Evolutionary conservation across 2,888 invertebrate genomes (phyloP), one percentile per base, ranked within the genome.

Genomic region (Melinaea menophilus): DNA sequence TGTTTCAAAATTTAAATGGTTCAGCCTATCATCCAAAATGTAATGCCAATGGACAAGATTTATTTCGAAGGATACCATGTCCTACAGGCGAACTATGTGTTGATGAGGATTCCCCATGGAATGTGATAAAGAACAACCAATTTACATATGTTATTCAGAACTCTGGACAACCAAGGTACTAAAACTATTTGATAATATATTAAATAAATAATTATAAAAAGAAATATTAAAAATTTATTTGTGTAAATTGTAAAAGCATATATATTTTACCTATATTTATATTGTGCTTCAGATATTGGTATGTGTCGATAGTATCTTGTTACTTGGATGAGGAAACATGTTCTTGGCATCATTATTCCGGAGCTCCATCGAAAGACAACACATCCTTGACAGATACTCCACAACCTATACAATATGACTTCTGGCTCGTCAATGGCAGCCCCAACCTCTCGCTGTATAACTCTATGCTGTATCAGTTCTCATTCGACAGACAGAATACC

Each of bases 361-460:
- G 89, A 45, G 84, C 82, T 45, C 83, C 85, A 0, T 69, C 81
- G 7, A 73, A 76, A 60, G 80, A 85, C 68, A 87, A 88, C 70
- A 85, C 81, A 69, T 82, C 82, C 2, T 68, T 85, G 41, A 84
- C 82, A 45, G 71, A 78, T 7, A 73, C 70, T 31, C 91, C 93
- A 46, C 89, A 90, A 69, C 81, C 72, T 48, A 73, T 90, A 56
- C 85, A 92, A 59, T 99, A 98, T 84, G 97, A 99, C 82, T 95
- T 99, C 72, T 98, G 97, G 95, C 92, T 99, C 57, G 98, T 99
- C 5, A 99, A 99, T 86, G 98, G 99, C 35, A 96, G 97, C 86
- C 99, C 99, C 0, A 96, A 96, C 80, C 92, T 94, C 73, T 96
- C 96, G 65, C 93, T 95, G 66, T 95, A 95, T 77, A 98, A 97